Evolutionary conservation across 1,140 invertebrate genomes (phyloP).

Genomic region (Pogonomyrmex barbatus): DNA sequence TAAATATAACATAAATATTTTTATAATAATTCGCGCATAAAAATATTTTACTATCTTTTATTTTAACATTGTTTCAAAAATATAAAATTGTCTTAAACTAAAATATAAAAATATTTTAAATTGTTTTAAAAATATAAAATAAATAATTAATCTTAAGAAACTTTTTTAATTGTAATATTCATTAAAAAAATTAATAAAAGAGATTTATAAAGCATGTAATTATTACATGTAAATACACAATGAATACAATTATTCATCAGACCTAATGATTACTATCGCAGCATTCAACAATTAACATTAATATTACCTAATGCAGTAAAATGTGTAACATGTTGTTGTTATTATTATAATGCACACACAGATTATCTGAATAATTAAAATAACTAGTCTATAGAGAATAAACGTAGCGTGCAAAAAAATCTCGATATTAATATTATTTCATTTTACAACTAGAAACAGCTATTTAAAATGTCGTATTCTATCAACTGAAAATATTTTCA

Average conservation of each 20-base stretch:
- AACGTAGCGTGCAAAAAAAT: background rate
- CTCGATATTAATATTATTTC: constrained; percentile 12
- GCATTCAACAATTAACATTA: constrained; percentile 16
- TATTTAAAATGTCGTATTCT: background rate
- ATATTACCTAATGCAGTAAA: constrained; percentile 7
- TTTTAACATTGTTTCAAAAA: background rate
- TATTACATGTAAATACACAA: background rate
- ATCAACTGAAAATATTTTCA: constrained; percentile 19
- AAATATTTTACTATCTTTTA: background rate
- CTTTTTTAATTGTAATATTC: background rate
- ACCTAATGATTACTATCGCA: background rate
- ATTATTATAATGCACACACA: background rate
- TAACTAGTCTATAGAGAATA: background rate
- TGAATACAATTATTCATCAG: background rate
- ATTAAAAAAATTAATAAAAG: background rate
- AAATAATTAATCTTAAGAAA: background rate
- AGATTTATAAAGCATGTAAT: background rate
- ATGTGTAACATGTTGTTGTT: background rate
- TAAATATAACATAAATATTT: no score
- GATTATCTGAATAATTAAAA: constrained; percentile 31
- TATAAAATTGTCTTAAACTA: background rate
- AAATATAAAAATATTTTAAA: background rate
- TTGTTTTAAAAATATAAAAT: background rate
- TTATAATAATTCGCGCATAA: background rate
- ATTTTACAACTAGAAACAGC: background rate